Percentiles rank a stretch among this genome's conserved stretches.
These are phyloP conservation scores for Lichenostomus cassidix DNA, from an alignment of 2,113 vertebrate genomes.

Conservation along the genomic window DNA sequence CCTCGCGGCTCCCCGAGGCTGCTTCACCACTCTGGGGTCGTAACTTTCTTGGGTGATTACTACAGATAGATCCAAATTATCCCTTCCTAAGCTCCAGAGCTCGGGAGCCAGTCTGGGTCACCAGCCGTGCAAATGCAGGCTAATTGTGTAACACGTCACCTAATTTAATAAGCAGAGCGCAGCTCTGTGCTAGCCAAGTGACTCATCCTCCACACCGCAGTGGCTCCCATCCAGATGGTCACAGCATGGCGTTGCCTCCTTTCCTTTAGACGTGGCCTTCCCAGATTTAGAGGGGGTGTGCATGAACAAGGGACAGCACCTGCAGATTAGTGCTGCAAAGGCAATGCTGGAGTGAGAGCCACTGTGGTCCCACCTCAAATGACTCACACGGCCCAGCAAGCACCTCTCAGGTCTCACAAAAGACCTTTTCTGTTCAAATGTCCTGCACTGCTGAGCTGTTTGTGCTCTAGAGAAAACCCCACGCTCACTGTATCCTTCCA, in stretches of 20 bases:
- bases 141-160: not conserved
- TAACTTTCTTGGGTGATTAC: not conserved
- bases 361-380: accelerated
- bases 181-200: not conserved
- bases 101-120: not conserved
- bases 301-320: not conserved
- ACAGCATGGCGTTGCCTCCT: not conserved
- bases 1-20: not conserved
- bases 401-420: not conserved
- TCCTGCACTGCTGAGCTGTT: not conserved
- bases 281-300: not conserved
- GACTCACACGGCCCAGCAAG: not conserved
- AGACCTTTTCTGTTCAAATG: not conserved
- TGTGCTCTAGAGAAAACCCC: not conserved
- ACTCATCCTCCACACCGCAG: not conserved
- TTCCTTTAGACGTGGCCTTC: not conserved
- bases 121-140: not conserved
- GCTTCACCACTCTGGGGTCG: accelerated
- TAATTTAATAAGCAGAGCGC: not conserved
- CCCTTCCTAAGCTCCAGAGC: not conserved
- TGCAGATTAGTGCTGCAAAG: not conserved
- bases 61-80: not conserved
- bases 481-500: not conserved
- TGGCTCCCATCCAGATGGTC: not conserved
- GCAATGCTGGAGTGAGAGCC: not conserved